A percentile compares a stretch with the other conserved stretches of the same genome.
Conservation (phyloP, 1,140 invertebrate genomes). For the Polypedilum vanderplanki region DNA sequence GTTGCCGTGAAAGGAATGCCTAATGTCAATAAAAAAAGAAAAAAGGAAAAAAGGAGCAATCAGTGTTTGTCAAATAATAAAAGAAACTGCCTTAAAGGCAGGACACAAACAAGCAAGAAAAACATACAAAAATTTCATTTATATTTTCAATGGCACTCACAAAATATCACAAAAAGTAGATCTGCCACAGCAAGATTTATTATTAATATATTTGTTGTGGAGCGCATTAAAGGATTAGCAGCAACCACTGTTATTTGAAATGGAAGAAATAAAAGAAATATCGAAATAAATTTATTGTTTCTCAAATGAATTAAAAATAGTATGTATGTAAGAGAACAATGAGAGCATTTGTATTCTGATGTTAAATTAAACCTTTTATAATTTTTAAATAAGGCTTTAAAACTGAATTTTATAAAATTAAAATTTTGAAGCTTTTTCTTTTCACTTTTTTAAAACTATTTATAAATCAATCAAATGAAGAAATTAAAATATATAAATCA, state of each 20-base stretch:
- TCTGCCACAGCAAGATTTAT: constrained; percentile 85
- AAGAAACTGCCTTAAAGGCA: too few species aligned
- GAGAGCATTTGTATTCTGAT: neutral
- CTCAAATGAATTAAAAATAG: too few species aligned
- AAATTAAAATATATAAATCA: neutral
- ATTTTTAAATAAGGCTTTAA: too few species aligned
- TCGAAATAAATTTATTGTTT: neutral
- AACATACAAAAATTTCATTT: neutral
- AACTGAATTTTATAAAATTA: too few species aligned
- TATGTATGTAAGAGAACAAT: too few species aligned
- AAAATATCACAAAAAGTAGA: constrained; percentile 89
- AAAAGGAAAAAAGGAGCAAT: neutral
- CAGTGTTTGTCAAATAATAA: too few species aligned
- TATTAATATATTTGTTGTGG: constrained; percentile 88
- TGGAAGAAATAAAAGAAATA: constrained; percentile 33
- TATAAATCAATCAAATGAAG: neutral
- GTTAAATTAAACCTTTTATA: too few species aligned
- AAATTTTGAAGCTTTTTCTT: too few species aligned
- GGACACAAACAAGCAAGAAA: too few species aligned
- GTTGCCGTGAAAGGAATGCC: constrained; percentile 54
- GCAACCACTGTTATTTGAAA: constrained; percentile 66
- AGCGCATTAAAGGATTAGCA: constrained; percentile 83
- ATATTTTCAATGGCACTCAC: constrained; percentile 62
- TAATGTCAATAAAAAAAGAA: constrained; percentile 52
- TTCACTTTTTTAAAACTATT: too few species aligned